Percentiles rank a stretch among this genome's conserved stretches.
These are phyloP conservation scores for Ploceus nigricollis DNA, from an alignment of 2,113 vertebrate genomes.

Conservation along the genomic window DNA sequence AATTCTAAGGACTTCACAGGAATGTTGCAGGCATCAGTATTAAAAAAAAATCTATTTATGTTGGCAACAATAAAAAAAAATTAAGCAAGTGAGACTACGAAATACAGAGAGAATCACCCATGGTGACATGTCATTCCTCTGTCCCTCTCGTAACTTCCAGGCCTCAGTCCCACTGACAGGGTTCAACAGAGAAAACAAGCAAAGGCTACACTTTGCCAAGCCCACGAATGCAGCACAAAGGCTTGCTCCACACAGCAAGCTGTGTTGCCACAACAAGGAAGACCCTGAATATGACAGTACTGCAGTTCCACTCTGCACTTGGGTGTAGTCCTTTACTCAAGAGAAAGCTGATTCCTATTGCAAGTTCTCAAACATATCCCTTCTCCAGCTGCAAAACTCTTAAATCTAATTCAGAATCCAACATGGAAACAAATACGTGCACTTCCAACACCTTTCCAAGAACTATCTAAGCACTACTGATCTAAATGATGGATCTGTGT, in stretches of 20 bases:
- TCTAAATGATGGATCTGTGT: not conserved
- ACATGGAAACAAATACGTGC: not conserved
- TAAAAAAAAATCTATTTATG: not conserved
- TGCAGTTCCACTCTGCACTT: not conserved
- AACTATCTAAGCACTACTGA: not conserved
- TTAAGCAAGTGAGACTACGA: not conserved
- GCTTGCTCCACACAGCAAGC: not conserved
- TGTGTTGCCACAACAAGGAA: fast-evolving
- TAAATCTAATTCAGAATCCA: not conserved
- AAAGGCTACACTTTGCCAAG: not conserved
- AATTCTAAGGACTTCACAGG: not conserved
- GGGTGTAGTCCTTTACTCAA: not conserved
- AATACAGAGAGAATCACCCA: not conserved
- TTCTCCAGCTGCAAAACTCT: not conserved
- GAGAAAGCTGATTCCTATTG: not conserved
- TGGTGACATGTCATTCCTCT: not conserved
- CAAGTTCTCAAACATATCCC: not conserved
- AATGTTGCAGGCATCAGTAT: not conserved
- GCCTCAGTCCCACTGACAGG: not conserved
- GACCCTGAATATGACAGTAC: not conserved
- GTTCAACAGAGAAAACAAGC: not conserved
- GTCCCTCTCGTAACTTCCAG: not conserved
- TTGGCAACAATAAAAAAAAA: not conserved
- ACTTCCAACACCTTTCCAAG: not conserved
- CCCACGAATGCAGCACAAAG: not conserved